A percentile compares a stretch with the other conserved stretches of the same genome.
phyloP scores from a whole-genome alignment of 2,888 invertebrate species.

The Ornithoptera alexandrae region DNA sequence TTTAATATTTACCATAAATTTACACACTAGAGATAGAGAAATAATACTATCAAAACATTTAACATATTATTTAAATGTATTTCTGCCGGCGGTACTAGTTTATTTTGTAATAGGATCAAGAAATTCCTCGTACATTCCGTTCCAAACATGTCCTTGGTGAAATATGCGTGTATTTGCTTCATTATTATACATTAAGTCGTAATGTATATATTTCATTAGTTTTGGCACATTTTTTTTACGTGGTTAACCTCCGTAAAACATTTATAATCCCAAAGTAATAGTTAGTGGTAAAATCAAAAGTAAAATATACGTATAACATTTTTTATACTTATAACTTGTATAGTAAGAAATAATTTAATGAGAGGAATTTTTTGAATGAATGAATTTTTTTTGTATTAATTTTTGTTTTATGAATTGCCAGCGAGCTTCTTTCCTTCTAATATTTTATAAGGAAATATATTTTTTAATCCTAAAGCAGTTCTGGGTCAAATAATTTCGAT shows the following conservation, averaged over 20 bases:
- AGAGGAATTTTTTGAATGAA: background rate
- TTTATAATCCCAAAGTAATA: too few species aligned
- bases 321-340: too few species aligned
- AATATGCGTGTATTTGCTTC: conserved; percentile 1
- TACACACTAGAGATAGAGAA: conserved; percentile 2
- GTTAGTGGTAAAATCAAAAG: too few species aligned
- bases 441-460: conserved; percentile 20
- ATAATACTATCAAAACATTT: conserved; percentile 6
- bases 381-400: background rate
- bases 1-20: background rate
- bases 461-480: conserved; percentile 20
- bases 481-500: conserved; percentile 29
- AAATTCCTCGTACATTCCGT: conserved; percentile 10
- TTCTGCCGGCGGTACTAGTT: conserved; percentile 3
- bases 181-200: background rate
- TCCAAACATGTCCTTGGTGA: background rate
- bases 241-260: background rate
- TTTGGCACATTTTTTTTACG: background rate
- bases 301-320: too few species aligned
- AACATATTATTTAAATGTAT: conserved; percentile 7
- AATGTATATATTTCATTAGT: background rate
- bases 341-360: too few species aligned
- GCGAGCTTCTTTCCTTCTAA: background rate
- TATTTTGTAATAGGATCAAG: conserved; percentile 24
- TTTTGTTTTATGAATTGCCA: background rate